Percentiles rank a stretch among this genome's conserved stretches.
These are phyloP conservation scores for Lissonota sp. DNA, from an alignment of 2,888 invertebrate genomes.

Conservation along the genomic window DNA sequence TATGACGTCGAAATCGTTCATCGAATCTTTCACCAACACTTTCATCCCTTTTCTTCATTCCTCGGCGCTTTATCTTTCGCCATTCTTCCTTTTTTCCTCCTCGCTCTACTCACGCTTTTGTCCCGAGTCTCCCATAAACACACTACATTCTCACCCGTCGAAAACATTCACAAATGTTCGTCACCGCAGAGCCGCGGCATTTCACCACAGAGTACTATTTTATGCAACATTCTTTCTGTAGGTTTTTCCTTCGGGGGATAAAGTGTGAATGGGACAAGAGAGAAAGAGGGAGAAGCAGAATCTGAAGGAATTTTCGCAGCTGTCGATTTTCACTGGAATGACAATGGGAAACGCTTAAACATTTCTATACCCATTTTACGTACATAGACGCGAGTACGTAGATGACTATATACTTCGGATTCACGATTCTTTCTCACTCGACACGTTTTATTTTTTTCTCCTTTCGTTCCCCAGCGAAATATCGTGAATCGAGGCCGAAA, in stretches of 20 bases:
- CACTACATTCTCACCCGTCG: neutral
- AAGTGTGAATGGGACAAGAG: neutral
- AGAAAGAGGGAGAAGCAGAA: neutral
- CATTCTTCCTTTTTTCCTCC: constrained; percentile 19
- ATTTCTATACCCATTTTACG: constrained; percentile 24
- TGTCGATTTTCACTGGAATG: constrained; percentile 65
- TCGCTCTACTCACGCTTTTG: neutral
- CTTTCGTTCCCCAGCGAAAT: constrained; percentile 9
- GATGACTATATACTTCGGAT: constrained; percentile 17
- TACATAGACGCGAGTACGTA: constrained; percentile 7
- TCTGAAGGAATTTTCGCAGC: constrained; percentile 62
- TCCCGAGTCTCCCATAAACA: constrained; percentile 1
- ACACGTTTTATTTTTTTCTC: constrained; percentile 17
- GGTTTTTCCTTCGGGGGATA: constrained; percentile 3
- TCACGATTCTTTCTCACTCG: constrained; percentile 42
- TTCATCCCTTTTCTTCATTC: constrained; percentile 51
- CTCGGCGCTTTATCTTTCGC: constrained; percentile 41
- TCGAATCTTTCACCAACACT: constrained; percentile 61
- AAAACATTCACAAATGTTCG: constrained; percentile 54
- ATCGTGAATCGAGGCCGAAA: constrained; percentile 32
- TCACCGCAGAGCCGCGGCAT: constrained; percentile 29
- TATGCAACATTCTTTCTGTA: constrained; percentile 41
- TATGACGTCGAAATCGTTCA: constrained; percentile 72
- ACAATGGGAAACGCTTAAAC: constrained; percentile 60
- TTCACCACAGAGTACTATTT: constrained; percentile 42